Base-by-base conservation (phyloP, 2,797 vertebrate species). In the Sebastes aleutianus region DNA sequence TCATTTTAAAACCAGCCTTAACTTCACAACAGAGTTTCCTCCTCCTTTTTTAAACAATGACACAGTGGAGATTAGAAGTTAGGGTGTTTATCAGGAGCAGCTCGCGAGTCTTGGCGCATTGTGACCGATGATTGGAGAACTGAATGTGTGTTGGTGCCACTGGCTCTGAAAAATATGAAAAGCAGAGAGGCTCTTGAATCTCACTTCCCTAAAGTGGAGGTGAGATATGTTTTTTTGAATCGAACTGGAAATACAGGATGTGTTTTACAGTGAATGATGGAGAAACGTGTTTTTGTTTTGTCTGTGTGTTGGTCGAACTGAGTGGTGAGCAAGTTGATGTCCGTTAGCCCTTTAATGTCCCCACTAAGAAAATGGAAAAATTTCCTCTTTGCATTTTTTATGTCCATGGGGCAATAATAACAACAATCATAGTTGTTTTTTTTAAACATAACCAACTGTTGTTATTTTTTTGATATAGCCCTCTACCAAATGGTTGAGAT, bases 1-100 rank as follows among this genome's bases (percentile, higher is more conserved):
- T 86, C 56, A 26, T 71, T 90, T 83, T 73, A 70, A 80, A 72
- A 43, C 56, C 34, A 10, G 67, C 36, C 32, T 7, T 53, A 43
- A 69, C 59, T 56, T 57, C 10, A 86, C 64, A 32, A 63, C 59
- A 34, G 22, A 66, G 6, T 76, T 70, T 70, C 70, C 24, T 70
- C 39, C 64, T 64, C 61, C 4, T 43, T 56, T 56, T 75, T 77
- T 56, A 56, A 77, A 76, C 76, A 76, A 68, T 39, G 61, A 67
- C 56, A 43, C n/a, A 11, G 59, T 32, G 13, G 8, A 79, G 43
- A 68, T 84, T 18, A 53, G 39, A 70, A 63, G 69, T 61, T 5
- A n/a, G 61, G 27, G 18, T 32, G 62, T 83, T 81, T 64, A 26
- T 76, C 71, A 34, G 22, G 67, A 76, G 8, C 57, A 24, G 36